phyloP scores from a whole-genome alignment of 2,113 vertebrate genomes.

The Trematomus loennbergii region DNA sequence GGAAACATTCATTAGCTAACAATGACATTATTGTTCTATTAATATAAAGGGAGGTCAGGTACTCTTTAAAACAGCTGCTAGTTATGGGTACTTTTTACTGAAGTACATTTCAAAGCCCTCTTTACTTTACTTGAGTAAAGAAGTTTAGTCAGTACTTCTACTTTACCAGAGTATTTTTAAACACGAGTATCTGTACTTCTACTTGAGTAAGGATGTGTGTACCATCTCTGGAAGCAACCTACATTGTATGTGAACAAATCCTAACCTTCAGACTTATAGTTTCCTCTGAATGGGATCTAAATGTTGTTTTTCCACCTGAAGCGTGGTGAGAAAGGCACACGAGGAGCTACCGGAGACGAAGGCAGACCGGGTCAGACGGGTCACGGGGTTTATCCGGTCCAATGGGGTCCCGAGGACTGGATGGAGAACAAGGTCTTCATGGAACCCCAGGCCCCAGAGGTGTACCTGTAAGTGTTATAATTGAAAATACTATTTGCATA shows the following conservation, averaged over 20 bases:
- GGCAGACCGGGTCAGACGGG: slow-evolving; percentile 84
- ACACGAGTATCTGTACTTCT: no score
- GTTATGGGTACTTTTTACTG: no score
- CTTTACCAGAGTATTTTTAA: no score
- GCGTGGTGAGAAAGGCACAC: slow-evolving; percentile 81
- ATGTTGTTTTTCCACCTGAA: slow-evolving; percentile 28
- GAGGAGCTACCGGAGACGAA: slow-evolving; percentile 77
- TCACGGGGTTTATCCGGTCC: slow-evolving; percentile 83
- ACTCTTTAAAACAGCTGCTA: no score
- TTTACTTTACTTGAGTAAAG: no score
- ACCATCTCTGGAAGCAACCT: background rate
- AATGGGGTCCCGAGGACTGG: slow-evolving; percentile 81
- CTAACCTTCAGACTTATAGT: background rate
- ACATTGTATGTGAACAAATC: background rate
- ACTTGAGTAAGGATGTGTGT: no score
- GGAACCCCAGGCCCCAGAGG: slow-evolving; percentile 84
- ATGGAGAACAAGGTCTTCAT: slow-evolving; percentile 80
- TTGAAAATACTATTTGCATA: no score
- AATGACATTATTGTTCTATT: no score
- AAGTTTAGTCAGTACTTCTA: no score
- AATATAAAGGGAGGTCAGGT: no score
- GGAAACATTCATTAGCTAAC: no score
- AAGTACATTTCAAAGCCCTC: no score
- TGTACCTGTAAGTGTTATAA: slow-evolving; percentile 78
- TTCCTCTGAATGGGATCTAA: background rate